Base-by-base conservation (phyloP, 2,113 vertebrate genomes). In the Apteryx owenii region DNA sequence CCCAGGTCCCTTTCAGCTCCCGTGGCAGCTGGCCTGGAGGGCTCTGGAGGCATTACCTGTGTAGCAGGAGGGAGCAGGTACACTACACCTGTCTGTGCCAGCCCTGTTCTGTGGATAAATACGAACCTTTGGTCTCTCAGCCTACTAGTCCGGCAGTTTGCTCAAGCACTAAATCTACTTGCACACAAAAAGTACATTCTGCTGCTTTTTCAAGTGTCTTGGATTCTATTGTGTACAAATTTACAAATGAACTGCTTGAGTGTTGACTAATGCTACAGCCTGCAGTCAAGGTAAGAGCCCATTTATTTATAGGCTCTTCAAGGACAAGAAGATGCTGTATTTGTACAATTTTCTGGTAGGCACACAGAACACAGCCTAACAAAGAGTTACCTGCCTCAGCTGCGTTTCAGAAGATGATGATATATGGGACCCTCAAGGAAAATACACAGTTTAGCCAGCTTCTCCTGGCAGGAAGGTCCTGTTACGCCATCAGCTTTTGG, bases 291-390 rank as follows among this genome's bases (percentile, higher is more conserved):
- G 95, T 94, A 97, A 98, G 93, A 93, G 95, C 94, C 85, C 81
- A 81, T 97, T 97, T 97, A 97, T 97, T 97, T 97, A 96, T 93
- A 95, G 70, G 73, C 94, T 93, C 95, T 97, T 97, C 97, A 97
- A 97, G 96, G 97, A 96, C 95, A 93, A 93, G 97, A 78, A 93
- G 86, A 95, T n/a, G 78, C 89, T 84, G 89, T 95, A 94, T 97
- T 98, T 97, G 96, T 97, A 97, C 94, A 95, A 26, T 91, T 83
- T 88, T 97, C 89, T 65, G 82, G 92, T 36, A 38, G 48, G 81
- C 22, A 53, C 70, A 72, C 44, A 69, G 88, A 78, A 78, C 91
- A 92, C 75, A 96, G 68, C 68, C 89, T 96, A 94, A 95, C 94
- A 95, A 90, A 94, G 78, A 82, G 93, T 89, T 92, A 90, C 94